These are phyloP conservation scores for Hyphantria cunea DNA, from an alignment of 1,140 invertebrate species.

Conservation along the genomic window DNA sequence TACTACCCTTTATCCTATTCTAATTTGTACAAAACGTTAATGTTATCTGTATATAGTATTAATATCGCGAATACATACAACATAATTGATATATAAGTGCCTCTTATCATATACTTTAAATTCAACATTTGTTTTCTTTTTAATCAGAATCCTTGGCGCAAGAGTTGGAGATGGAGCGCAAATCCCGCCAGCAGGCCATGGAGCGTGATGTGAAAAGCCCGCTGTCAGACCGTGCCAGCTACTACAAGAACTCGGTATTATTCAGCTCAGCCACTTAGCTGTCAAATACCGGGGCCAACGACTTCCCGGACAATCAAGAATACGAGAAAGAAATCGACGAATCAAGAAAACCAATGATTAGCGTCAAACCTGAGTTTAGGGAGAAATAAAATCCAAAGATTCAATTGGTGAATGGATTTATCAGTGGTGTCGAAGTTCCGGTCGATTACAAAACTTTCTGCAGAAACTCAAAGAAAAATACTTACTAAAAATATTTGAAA, in stretches of 20 bases:
- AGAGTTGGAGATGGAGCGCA: conserved; percentile 92
- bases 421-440: conserved; percentile 26
- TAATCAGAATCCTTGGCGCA: conserved; percentile 90
- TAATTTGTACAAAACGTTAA: no score
- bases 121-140: conserved; percentile 33
- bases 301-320: conserved; percentile 58
- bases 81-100: no score
- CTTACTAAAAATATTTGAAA: conserved; percentile 31
- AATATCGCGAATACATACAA: no score
- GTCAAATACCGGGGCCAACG: conserved; percentile 69
- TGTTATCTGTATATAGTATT: no score
- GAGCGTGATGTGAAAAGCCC: conserved; percentile 93
- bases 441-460: conserved; percentile 19
- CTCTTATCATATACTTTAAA: neutral
- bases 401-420: conserved; percentile 30
- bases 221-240: conserved; percentile 89
- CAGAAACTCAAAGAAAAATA: conserved; percentile 15
- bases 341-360: conserved; percentile 78
- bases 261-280: conserved; percentile 93
- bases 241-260: conserved; percentile 93
- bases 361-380: conserved; percentile 80
- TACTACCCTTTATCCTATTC: neutral
- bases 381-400: conserved; percentile 68
- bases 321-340: conserved; percentile 61
- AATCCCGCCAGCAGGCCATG: conserved; percentile 88